Base-by-base conservation (phyloP, 2,797 vertebrate species). In the Sparus aurata region DNA sequence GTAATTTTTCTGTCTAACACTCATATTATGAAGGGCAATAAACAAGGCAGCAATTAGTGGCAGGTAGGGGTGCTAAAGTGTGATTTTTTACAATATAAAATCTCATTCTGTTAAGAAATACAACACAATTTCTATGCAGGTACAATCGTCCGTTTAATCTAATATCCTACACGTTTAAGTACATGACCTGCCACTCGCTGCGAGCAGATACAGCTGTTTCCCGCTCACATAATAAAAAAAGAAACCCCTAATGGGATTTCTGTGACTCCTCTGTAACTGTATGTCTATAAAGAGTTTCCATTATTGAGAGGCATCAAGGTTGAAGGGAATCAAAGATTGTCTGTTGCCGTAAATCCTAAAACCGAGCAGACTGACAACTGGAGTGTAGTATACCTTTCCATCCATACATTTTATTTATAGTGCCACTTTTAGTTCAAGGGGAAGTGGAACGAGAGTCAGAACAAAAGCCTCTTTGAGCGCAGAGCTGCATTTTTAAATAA, bases 321-420 rank as follows among this genome's bases (percentile, higher is more conserved):
- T 64, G 62, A 53, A 77, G 60, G 27, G 25, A 76, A 82, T 47
- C 46, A 45, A 70, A 76, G 61, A 61, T 4, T 23, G 46, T 59
- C 69, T 52, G 58, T 52, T 75, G 25, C 10, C 43, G 18, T 79
- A 27, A 55, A 47, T 66, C 23, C 41, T 27, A 38, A 73, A 67
- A 77, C 8, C 8, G 2, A 34, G 8, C 17, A 53, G 53, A 47
- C 12, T 17, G 69, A 78, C 38, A 73, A 17, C 11, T 27, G 38
- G 25, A 17, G 47, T 55, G 38, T 38, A 57, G 23, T 53, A 27
- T 10, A 54, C 16, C 9, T 18, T 67, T 59, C 25, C 3, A 12
- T 38, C 45, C 25, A 13, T 25, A 12, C 1, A 41, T 46, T 23
- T 25, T 38, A 65, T 62, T 30, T 61, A 53, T 5, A 63, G 10